These are phyloP conservation scores for Catostylus mosaicus DNA, from an alignment of 30 jellyfish, hydroid and myxozoan species.

Conservation along the genomic window DNA sequence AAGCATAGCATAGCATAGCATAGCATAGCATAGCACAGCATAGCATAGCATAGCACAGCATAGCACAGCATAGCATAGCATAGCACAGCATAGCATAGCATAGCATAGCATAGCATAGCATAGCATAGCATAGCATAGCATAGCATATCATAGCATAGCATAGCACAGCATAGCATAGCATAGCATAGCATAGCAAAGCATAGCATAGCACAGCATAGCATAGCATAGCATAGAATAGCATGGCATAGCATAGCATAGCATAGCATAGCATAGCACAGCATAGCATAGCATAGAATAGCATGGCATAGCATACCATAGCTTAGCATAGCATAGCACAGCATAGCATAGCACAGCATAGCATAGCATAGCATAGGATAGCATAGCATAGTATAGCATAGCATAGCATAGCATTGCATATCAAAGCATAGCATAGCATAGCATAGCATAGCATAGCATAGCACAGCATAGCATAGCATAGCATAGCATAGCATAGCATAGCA, in stretches of 20 bases:
- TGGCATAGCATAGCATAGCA: conserved; percentile 35
- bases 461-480: conserved; percentile 41
- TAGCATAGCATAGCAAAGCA: conserved; percentile 12
- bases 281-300: conserved; percentile 43
- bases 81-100: conserved; percentile 23
- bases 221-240: too few relatives aligned
- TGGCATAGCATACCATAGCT: conserved; percentile 8
- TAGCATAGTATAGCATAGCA: conserved; percentile 38
- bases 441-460: conserved; percentile 9
- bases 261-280: conserved; percentile 39
- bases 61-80: conserved; percentile 28
- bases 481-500: conserved; percentile 47
- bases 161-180: conserved; percentile 10
- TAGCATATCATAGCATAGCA: too few relatives aligned
- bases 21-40: neutral
- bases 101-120: conserved; percentile 27
- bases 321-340: conserved; percentile 25
- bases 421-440: conserved; percentile 8
- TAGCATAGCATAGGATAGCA: conserved; percentile 36
- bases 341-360: conserved; percentile 23
- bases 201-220: conserved; percentile 24
- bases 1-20: neutral
- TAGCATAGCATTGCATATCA: conserved; percentile 30
- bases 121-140: conserved; percentile 25
- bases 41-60: neutral